Evolutionary conservation across 2,888 invertebrate species (phyloP).

Genomic region (Agrotis clavis): DNA sequence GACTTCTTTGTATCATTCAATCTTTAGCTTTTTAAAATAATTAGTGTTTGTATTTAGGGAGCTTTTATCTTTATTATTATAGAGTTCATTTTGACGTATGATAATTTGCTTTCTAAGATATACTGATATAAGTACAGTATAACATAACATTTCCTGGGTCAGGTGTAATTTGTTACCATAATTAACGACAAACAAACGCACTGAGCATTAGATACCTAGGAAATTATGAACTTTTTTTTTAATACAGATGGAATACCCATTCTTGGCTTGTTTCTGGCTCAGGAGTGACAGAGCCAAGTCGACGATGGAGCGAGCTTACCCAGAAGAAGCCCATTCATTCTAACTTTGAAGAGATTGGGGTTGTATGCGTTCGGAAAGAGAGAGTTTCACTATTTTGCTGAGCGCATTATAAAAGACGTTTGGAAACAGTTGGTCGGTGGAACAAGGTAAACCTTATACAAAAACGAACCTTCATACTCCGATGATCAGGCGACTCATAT

Average conservation of each 20-base stretch:
- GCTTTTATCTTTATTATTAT: neutral
- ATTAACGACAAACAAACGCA: slow-evolving; percentile 26
- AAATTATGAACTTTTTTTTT: neutral
- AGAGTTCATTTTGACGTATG: too few species aligned
- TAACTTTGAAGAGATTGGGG: too few species aligned
- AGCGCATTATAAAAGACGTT: too few species aligned
- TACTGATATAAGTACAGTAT: slow-evolving; percentile 9
- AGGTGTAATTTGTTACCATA: slow-evolving; percentile 20
- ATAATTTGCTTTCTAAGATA: neutral
- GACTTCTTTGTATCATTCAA: too few species aligned
- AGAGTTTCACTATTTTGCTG: too few species aligned
- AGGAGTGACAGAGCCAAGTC: too few species aligned
- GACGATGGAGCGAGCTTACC: too few species aligned
- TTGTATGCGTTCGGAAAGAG: too few species aligned
- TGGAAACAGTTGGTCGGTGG: too few species aligned
- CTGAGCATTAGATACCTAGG: slow-evolving; percentile 12
- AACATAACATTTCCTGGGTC: slow-evolving; percentile 38
- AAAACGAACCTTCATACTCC: slow-evolving; percentile 5
- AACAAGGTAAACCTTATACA: neutral
- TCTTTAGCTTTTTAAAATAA: neutral
- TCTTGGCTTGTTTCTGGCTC: too few species aligned
- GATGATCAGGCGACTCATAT: neutral
- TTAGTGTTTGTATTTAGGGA: neutral
- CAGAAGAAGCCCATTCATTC: too few species aligned
- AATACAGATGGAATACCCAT: too few species aligned